These are phyloP conservation scores for Odobenus rosmarus DNA, from an alignment of 2,113 vertebrate genomes.

Conservation along the genomic window DNA sequence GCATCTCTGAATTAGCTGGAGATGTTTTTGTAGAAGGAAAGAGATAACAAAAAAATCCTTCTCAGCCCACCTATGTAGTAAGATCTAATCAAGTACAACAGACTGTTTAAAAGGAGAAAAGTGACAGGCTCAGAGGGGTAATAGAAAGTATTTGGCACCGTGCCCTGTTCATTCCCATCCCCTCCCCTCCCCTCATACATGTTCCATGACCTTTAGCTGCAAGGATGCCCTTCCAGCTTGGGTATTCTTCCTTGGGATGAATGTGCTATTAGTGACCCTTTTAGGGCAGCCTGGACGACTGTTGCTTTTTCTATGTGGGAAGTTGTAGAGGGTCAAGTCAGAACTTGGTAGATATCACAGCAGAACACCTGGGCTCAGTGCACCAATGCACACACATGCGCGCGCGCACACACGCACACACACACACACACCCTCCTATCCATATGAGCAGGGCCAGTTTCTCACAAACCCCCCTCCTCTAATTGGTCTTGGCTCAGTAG, in stretches of 20 bases:
- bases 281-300: background rate
- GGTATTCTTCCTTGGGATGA: background rate
- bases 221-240: background rate
- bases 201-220: background rate
- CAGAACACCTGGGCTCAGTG: background rate
- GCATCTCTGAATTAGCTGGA: background rate
- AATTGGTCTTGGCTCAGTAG: background rate
- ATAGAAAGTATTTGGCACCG: background rate
- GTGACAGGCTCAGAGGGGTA: background rate
- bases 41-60: background rate
- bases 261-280: background rate
- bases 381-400: background rate
- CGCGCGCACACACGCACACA: background rate
- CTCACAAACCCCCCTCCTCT: background rate
- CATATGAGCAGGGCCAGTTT: background rate
- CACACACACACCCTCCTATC: background rate
- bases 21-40: constrained; percentile 17
- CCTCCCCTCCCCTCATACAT: background rate
- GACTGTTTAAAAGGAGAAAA: background rate
- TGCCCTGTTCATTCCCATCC: background rate
- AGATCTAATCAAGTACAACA: background rate
- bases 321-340: background rate
- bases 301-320: background rate
- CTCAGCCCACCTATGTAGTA: background rate
- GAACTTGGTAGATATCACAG: background rate